A percentile compares a stretch with the other conserved stretches of the same genome.
phyloP scores from a whole-genome alignment of 64 coral and sea anemone genomes.

The Pocillopora verrucosa region DNA sequence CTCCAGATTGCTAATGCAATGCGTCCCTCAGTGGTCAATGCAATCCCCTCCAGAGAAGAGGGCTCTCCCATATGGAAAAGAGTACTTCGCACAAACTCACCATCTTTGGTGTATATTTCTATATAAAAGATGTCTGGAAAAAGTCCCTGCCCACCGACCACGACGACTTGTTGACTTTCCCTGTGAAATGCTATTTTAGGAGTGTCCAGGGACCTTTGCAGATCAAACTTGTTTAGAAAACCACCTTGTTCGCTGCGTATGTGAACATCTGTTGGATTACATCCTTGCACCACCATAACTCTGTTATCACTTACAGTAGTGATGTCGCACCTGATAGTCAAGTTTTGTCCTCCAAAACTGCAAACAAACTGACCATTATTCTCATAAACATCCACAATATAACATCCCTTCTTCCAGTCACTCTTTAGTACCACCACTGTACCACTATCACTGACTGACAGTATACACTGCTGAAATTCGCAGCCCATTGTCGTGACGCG shows the following conservation, averaged over 20 bases:
- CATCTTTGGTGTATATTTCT: slow-evolving; percentile 18
- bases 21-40: slow-evolving; percentile 18
- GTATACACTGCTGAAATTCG: no score
- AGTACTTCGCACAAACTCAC: no score
- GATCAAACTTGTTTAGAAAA: neutral
- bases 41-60: neutral
- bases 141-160: neutral
- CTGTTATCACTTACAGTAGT: neutral
- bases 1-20: no score
- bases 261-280: slow-evolving; percentile 27
- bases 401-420: neutral
- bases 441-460: no score
- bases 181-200: slow-evolving; percentile 14
- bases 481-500: neutral
- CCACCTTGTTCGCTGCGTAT: slow-evolving; percentile 6
- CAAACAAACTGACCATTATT: slow-evolving; percentile 13
- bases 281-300: slow-evolving; percentile 18
- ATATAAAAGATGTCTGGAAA: neutral
- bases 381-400: slow-evolving; percentile 10
- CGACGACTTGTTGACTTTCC: slow-evolving; percentile 13
- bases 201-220: neutral
- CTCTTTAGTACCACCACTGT: neutral
- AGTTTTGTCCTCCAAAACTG: slow-evolving; percentile 4
- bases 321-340: no score
- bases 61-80: slow-evolving; percentile 10